A percentile compares a stretch with the other conserved stretches of the same genome.
These are phyloP conservation scores for Carollia perspicillata DNA, from an alignment of 2,113 vertebrate species.

Conservation along the genomic window DNA sequence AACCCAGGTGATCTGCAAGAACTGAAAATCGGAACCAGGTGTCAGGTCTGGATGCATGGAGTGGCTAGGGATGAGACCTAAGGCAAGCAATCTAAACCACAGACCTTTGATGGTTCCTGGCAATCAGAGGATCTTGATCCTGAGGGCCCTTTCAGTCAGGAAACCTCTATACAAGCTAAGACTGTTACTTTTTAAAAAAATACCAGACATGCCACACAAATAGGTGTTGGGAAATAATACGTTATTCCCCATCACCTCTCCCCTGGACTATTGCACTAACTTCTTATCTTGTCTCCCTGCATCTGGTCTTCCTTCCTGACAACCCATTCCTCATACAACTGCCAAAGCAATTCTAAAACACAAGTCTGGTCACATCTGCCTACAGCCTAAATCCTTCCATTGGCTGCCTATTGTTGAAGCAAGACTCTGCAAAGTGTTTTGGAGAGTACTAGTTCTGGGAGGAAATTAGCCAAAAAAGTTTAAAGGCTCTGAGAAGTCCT, in stretches of 20 bases:
- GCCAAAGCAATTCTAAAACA: slow-evolving; percentile 31
- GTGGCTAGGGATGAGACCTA: neutral
- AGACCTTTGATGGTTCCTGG: neutral
- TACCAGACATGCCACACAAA: neutral
- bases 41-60: neutral
- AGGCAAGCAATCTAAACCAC: neutral
- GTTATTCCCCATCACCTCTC: slow-evolving; percentile 29
- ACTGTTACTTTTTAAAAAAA: neutral
- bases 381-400: neutral
- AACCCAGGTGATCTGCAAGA: neutral
- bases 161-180: neutral
- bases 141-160: neutral
- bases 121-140: neutral
- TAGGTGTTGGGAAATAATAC: neutral
- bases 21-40: neutral
- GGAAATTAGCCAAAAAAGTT: neutral
- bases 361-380: slow-evolving; percentile 45
- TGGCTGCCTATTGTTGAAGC: neutral
- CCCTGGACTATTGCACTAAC: neutral
- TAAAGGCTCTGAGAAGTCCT: slow-evolving; percentile 5
- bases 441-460: neutral
- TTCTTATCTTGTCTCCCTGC: slow-evolving; percentile 19
- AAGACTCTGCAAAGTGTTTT: slow-evolving; percentile 6
- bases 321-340: neutral
- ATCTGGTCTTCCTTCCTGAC: slow-evolving; percentile 17